These are phyloP conservation scores for Drosophila kanapiae DNA, from an alignment of 1,140 invertebrate species.

Conservation along the genomic window DNA sequence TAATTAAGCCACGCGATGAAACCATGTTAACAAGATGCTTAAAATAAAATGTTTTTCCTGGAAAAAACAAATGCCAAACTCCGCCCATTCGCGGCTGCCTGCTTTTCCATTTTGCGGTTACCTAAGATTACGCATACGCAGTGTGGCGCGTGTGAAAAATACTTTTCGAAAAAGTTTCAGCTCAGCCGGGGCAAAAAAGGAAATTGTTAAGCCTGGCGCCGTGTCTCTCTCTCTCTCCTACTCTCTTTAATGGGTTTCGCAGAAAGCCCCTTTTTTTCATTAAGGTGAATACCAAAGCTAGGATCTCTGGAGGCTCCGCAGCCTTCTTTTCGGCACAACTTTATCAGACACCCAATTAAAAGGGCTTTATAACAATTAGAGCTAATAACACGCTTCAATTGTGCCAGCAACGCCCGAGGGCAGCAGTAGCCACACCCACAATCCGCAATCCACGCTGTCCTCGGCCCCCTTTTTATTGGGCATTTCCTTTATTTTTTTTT, in stretches of 20 bases:
- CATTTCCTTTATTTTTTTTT: conserved; percentile 14
- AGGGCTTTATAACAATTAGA: conserved; percentile 83
- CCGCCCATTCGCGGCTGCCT: neutral
- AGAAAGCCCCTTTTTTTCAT: conserved; percentile 65
- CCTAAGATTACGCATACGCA: conserved; percentile 72
- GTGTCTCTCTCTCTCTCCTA: conserved; percentile 1
- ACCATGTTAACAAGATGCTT: conserved; percentile 76
- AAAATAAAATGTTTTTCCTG: conserved; percentile 57
- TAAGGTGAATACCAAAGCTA: conserved; percentile 64
- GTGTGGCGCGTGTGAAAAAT: conserved; percentile 75
- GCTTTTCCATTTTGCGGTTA: conserved; percentile 25
- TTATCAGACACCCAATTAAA: conserved; percentile 83
- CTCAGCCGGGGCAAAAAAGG: conserved; percentile 10
- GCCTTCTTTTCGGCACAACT: conserved; percentile 66
- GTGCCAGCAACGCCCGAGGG: conserved; percentile 67
- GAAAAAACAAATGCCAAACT: conserved; percentile 54
- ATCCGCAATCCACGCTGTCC: conserved; percentile 16
- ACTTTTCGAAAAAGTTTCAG: conserved; percentile 67
- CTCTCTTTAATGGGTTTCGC: conserved; percentile 42
- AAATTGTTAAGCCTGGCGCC: conserved; percentile 28
- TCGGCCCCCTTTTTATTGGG: conserved; percentile 5
- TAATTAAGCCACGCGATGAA: conserved; percentile 77
- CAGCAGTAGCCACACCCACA: conserved; percentile 19
- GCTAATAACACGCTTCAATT: conserved; percentile 83
- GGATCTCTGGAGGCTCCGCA: conserved; percentile 23